Conservation (phyloP, 2,888 invertebrate species). For the Eupithecia tripunctaria region DNA sequence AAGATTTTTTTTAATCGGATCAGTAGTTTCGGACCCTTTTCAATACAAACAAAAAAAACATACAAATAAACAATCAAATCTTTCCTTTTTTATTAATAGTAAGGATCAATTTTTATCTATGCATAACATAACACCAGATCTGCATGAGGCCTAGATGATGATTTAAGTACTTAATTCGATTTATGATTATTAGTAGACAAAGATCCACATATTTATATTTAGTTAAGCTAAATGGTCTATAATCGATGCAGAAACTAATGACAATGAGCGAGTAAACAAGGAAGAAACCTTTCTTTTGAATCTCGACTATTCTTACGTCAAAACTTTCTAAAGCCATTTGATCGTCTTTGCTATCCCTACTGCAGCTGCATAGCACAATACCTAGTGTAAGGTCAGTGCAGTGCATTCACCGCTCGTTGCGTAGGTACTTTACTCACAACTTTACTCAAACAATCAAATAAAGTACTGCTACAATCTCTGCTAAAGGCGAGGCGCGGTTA, state of each 20-base stretch:
- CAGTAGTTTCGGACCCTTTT: no score
- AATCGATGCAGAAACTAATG: background rate
- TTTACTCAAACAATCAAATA: slow-evolving; percentile 40
- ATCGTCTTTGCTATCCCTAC: slow-evolving; percentile 56
- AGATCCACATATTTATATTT: background rate
- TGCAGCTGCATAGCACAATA: slow-evolving; percentile 60
- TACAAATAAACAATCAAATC: no score
- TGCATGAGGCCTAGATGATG: background rate
- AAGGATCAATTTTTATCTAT: background rate
- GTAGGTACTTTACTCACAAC: no score
- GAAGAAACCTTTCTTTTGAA: background rate
- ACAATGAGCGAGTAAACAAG: background rate
- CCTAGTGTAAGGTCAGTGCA: slow-evolving; percentile 72
- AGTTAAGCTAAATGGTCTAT: background rate
- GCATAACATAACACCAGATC: no score
- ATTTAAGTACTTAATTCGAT: background rate
- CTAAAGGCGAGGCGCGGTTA: background rate
- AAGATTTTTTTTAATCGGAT: no score
- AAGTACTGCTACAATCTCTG: slow-evolving; percentile 30
- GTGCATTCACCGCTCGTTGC: slow-evolving; percentile 78
- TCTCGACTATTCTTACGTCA: background rate
- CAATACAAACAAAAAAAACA: no score
- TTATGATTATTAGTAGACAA: background rate
- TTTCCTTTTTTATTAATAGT: no score
- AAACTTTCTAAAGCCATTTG: slow-evolving; percentile 1